Base-by-base conservation (phyloP, 1,140 invertebrate genomes). In the Amyelois transitella region DNA sequence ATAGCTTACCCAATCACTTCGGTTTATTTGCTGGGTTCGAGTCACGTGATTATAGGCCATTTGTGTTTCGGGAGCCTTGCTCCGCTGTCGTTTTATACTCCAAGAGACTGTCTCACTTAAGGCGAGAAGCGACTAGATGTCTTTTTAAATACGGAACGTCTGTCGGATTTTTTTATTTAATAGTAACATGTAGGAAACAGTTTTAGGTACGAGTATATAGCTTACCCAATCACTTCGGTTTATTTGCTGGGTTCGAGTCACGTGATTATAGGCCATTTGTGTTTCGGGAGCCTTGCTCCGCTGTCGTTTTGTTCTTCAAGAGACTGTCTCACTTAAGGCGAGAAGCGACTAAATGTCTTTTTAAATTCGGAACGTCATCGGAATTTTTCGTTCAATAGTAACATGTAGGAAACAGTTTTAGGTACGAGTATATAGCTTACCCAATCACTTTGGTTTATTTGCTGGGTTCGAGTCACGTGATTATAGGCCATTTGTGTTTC, bases 401-500 rank as follows among this genome's bases (percentile, higher is more conserved):
- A n/a, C n/a, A n/a, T n/a, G n/a, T n/a, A n/a, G n/a, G n/a, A n/a
- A n/a, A n/a, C n/a, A n/a, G n/a, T n/a, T n/a, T n/a, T n/a, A n/a
- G n/a, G n/a, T n/a, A n/a, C n/a, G n/a, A n/a, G n/a, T n/a, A 38
- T 38, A 38, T 14, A 2, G 32, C 32, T n/a, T 14, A 38, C 32
- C 32, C 32, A 38, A 38, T 38, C 32, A 14, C 32, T 38, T 38
- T 2, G 32, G 32, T 38, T 38, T 38, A 38, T 38, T 38, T 38
- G 32, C 1, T 14, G 32, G 32, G 32, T 14, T 38, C 32, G n/a
- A 14, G n/a, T 14, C 32, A 38, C 32, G 32, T 38, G 32, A 52
- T 38, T 32, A 52, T 18, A 43, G 14, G 25, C 51, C 51, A 52
- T 52, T 52, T 38, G 32, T 52, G 25, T 52, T 52, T 38, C 32